phyloP scores from a whole-genome alignment of 2,113 vertebrate genomes.

The Microcebus lehilahytsara region DNA sequence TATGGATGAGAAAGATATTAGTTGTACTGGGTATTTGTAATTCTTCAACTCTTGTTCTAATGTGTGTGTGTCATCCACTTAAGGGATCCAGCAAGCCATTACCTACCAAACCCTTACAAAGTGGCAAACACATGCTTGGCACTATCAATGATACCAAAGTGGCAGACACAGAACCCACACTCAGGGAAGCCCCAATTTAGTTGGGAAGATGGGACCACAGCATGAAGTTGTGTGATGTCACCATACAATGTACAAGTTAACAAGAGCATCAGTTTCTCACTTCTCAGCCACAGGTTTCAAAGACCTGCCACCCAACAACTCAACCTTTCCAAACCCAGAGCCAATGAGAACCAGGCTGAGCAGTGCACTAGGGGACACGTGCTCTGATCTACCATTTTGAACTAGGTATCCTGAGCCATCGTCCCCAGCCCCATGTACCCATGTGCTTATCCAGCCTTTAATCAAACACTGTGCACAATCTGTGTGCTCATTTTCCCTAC shows the following conservation, averaged over 20 bases:
- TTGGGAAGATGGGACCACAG: neutral
- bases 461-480: neutral
- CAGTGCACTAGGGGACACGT: neutral
- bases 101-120: neutral
- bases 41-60: constrained; percentile 21
- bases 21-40: neutral
- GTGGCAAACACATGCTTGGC: neutral
- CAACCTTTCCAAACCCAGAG: neutral
- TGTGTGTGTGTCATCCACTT: neutral
- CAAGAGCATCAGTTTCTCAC: neutral
- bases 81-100: neutral
- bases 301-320: neutral
- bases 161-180: neutral
- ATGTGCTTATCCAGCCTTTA: neutral
- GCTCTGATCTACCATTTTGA: neutral
- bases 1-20: neutral
- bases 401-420: neutral
- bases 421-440: too few relatives aligned
- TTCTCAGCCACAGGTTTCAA: neutral
- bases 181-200: neutral
- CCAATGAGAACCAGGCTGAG: neutral
- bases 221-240: neutral
- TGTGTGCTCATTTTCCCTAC: neutral
- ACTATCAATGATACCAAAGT: neutral
- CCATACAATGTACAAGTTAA: neutral